Percentiles rank a stretch among this genome's conserved stretches.
Evolutionary conservation across 2,797 vertebrate genomes (phyloP).

Genomic region (Eutrigla gurnardus): DNA sequence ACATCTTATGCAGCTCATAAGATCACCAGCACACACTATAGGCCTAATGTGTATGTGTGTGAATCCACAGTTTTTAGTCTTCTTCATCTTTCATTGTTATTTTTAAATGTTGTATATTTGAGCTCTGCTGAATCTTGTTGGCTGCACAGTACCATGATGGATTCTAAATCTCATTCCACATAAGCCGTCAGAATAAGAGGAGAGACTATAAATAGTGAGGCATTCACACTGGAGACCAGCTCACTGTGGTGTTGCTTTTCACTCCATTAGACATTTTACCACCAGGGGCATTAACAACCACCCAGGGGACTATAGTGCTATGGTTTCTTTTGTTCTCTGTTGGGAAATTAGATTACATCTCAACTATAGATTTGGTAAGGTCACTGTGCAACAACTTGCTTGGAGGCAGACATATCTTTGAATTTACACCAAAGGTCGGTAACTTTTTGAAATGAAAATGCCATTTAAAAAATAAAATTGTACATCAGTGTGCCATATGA

Average conservation of each 20-base stretch:
- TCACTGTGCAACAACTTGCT: not conserved
- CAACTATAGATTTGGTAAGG: too few relatives aligned
- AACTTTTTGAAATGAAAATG: too few relatives aligned
- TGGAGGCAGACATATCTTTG: not conserved
- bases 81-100: not conserved
- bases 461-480: too few relatives aligned
- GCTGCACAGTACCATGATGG: too few relatives aligned
- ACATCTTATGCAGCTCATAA: too few relatives aligned
- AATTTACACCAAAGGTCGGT: not conserved
- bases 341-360: not conserved
- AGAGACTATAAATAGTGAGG: conserved; percentile 1
- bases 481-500: too few relatives aligned
- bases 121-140: too few relatives aligned
- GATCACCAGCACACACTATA: too few relatives aligned
- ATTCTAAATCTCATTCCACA: not conserved
- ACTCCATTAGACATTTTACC: not conserved
- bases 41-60: not conserved
- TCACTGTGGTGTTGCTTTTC: not conserved
- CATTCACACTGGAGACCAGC: not conserved
- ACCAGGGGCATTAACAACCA: not conserved
- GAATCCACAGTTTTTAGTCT: not conserved
- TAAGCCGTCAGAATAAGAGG: not conserved
- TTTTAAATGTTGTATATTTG: not conserved
- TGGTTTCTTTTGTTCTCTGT: not conserved
- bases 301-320: not conserved